Evolutionary conservation across 2,888 invertebrate species (phyloP), one percentile per base, ranked within the genome.

Genomic region (Polylopha cassiicola): DNA sequence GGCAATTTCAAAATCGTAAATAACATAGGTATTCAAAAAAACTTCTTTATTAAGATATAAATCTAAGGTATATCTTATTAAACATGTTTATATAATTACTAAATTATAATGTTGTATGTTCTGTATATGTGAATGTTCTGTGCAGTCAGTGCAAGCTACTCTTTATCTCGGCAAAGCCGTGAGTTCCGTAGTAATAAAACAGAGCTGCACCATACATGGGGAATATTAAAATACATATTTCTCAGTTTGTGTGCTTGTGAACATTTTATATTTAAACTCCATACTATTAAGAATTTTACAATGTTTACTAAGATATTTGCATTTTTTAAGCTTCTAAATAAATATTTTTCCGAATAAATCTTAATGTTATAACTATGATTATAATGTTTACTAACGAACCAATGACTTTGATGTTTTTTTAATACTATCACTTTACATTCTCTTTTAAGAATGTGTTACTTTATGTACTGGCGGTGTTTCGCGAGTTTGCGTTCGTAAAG

Each of bases 141-240:
- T 18, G 39, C n/a, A 10, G 10, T 10, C 13, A 11, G 32, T 17
- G 32, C 10, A n/a, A 34, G 39, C 39, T 64, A 63, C 62, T 70
- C 69, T 70, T 63, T 72, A 66, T 57, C 54, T 59, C 53, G 56
- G 48, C 50, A 46, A 47, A 46, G 50, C 55, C 59, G 60, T 58
- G 64, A 64, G 65, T 72, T 70, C 66, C 65, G 55, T 65, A 60
- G 50, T 58, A 62, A 71, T 73, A 71, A 72, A 70, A 57, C 60
- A 62, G 49, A 52, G 46, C 48, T 62, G 60, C 61, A 55, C 56
- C 47, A 48, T 55, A 47, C 46, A 54, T 55, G 24, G 39, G 15
- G 34, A 34, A 36, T 41, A 41, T 41, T 41, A 41, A 39, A 36
- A 52, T 58, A 58, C 58, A 55, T 58, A 57, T 56, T 47, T 55